Evolutionary conservation across 2,888 invertebrate species (phyloP), one percentile per base, ranked within the genome.

Genomic region (Tipula confusa): DNA sequence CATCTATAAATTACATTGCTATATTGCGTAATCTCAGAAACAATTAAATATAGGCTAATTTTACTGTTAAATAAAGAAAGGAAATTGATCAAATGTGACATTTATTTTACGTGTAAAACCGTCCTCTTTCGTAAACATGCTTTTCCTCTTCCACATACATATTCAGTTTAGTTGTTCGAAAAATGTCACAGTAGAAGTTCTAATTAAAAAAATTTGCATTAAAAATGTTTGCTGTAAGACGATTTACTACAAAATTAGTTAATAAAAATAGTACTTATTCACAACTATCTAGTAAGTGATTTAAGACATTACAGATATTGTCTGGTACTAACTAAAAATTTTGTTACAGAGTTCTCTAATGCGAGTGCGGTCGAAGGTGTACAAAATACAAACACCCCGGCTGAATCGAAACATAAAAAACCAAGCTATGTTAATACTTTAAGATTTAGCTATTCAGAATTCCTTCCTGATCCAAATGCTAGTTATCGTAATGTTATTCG

Each of bases 381-480:
- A 13, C 64, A 64, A 24, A 64, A 24, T 64, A 24, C 64, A 0
- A n/a, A 3, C 24, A 64, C 2, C 11, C 2, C 64, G 6, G 64
- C 24, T 64, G 64, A 64, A 24, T 64, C 64, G 24, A 64, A 64
- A 64, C 24, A 64, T 9, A 64, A 64, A 64, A 64, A 64, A 64
- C 0, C 64, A 24, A 64, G 24, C 24, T 64, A 24, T 64, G 24
- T 64, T 11, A 64, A 64, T 24, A 64, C 64, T 9, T 24, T 64
- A 64, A 29, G 96, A 85, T 93, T 93, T 87, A 89, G 93, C 29
- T 98, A 96, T 88, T 97, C 97, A 0, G 98, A 98, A 89, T 98
- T 98, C 90, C 90, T 98, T 83, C 98, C 98, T 0, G 95, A 96
- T 88, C 96, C 97, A 0, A 93, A 94, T 86, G 90, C 93, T 0